These are phyloP conservation scores for Zalophus californianus DNA, from an alignment of 2,797 vertebrate genomes.

Conservation along the genomic window DNA sequence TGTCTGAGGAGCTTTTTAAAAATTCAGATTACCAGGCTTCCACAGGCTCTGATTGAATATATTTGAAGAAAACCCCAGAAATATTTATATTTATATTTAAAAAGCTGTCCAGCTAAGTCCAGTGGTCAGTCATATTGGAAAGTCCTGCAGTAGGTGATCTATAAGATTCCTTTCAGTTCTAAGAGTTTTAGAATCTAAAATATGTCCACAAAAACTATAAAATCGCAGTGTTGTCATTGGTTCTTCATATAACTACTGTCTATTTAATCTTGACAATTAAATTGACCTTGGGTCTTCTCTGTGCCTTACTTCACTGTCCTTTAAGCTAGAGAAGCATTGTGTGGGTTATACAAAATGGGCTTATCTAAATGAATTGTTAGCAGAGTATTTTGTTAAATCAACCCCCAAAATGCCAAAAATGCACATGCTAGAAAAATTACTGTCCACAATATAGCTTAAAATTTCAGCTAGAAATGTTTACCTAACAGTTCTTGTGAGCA, in stretches of 20 bases:
- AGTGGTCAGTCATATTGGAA: background rate
- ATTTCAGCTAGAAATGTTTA: background rate
- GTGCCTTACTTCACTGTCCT: background rate
- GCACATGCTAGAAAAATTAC: background rate
- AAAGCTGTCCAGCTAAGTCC: background rate
- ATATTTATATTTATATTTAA: constrained; percentile 13
- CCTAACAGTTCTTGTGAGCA: constrained; percentile 39
- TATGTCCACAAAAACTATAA: background rate
- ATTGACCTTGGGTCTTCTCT: background rate
- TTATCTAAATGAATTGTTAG: background rate
- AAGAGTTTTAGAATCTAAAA: background rate
- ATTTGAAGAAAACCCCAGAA: background rate
- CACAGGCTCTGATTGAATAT: background rate
- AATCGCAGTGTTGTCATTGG: background rate
- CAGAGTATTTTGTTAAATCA: constrained; percentile 15
- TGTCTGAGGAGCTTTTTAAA: background rate
- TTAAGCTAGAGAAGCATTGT: background rate
- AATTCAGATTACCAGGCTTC: background rate
- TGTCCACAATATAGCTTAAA: background rate
- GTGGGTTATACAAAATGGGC: background rate
- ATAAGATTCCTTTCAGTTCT: background rate
- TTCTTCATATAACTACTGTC: background rate
- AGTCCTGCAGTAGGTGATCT: background rate
- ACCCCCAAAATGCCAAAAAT: background rate
- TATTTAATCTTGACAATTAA: constrained; percentile 22